Evolutionary conservation across 2,797 vertebrate genomes (phyloP).

Genomic region (Dermochelys coriacea): DNA sequence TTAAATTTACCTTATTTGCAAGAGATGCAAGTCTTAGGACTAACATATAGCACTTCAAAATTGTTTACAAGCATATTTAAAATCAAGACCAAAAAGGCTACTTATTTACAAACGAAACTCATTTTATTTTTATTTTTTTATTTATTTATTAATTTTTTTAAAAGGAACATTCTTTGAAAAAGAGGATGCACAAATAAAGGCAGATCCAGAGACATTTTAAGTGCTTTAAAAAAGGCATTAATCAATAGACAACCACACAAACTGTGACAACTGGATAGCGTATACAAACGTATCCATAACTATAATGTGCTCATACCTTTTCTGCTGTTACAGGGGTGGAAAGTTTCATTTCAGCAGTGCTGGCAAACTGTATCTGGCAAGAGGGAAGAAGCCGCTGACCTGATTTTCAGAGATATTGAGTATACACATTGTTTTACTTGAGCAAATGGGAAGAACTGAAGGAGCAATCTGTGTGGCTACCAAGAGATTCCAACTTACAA

Average conservation of each 20-base stretch:
- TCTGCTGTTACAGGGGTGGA: not conserved
- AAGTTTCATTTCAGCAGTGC: not conserved
- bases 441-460: not conserved
- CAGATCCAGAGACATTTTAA: not conserved
- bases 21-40: not conserved
- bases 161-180: not conserved
- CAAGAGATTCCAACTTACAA: fast-evolving
- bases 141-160: too few relatives aligned
- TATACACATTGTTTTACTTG: not conserved
- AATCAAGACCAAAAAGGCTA: constrained; percentile 25
- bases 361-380: not conserved
- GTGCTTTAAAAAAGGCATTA: not conserved
- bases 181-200: not conserved
- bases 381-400: fast-evolving
- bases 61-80: constrained; percentile 29
- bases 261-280: not conserved
- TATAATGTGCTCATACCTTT: fast-evolving
- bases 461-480: fast-evolving
- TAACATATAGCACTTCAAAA: constrained; percentile 11
- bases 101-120: not conserved
- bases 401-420: not conserved
- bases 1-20: not conserved
- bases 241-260: not conserved
- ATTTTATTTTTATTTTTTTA: too few relatives aligned
- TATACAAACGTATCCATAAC: not conserved